These are phyloP conservation scores for Ammospiza caudacuta DNA, from an alignment of 2,113 vertebrate species.

Conservation along the genomic window DNA sequence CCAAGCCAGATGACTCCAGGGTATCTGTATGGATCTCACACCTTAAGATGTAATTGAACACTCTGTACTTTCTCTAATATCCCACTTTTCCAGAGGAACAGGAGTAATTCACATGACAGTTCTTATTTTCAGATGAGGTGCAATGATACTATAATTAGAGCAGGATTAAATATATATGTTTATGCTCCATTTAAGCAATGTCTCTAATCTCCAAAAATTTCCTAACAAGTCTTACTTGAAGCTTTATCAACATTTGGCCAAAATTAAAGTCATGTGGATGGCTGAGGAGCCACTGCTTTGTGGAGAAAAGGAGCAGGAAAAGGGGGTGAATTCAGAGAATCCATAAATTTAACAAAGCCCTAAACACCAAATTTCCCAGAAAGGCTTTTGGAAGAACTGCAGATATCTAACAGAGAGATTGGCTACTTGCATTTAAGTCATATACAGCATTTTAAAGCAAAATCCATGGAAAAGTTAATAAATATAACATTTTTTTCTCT, in stretches of 20 bases:
- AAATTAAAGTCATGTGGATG: background rate
- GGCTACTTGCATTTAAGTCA: background rate
- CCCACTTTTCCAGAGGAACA: conserved; percentile 13
- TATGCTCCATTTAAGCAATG: background rate
- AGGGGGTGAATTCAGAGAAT: background rate
- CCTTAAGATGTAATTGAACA: background rate
- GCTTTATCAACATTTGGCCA: background rate
- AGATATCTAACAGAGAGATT: background rate
- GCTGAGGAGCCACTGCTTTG: background rate
- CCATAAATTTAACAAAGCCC: background rate
- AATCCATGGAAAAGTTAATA: background rate
- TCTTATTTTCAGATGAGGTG: background rate
- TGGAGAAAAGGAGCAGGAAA: background rate
- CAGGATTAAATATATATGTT: background rate
- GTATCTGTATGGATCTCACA: background rate
- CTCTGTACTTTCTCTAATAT: background rate
- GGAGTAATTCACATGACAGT: background rate
- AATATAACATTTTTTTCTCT: background rate
- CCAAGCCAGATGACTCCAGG: background rate
- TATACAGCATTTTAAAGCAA: background rate
- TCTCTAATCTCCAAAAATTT: background rate
- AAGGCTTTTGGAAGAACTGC: background rate
- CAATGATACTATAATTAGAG: background rate
- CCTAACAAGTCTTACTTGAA: background rate
- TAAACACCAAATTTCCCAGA: background rate